Evolutionary conservation across 2,888 invertebrate species (phyloP).

Genomic region (Iphiclides podalirius): DNA sequence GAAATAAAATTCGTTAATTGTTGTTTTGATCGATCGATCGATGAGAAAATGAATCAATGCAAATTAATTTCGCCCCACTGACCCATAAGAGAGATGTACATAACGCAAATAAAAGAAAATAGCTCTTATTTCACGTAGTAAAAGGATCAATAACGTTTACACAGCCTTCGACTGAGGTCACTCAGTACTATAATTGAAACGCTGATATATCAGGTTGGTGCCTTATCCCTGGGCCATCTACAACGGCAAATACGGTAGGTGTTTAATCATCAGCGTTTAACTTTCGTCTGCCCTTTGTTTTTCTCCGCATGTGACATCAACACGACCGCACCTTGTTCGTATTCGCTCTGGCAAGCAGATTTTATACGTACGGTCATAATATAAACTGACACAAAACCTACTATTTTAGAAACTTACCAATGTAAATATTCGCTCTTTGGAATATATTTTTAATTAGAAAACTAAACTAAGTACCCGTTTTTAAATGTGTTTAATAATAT

Average conservation of each 20-base stretch:
- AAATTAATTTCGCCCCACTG: constrained; percentile 17
- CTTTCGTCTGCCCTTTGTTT: constrained; percentile 29
- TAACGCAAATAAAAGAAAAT: constrained; percentile 2
- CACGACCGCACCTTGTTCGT: too few species aligned
- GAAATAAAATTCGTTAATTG: too few species aligned
- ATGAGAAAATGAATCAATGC: constrained; percentile 1
- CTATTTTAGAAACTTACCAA: too few species aligned
- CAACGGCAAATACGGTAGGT: constrained; percentile 13
- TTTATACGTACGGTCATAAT: too few species aligned
- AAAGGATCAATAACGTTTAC: constrained; percentile 13
- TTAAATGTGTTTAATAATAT: too few species aligned
- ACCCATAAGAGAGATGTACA: constrained; percentile 14
- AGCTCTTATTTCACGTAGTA: background rate
- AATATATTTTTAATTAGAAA: too few species aligned
- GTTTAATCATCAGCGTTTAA: constrained; percentile 13
- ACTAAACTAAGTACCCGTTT: too few species aligned
- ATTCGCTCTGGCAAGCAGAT: too few species aligned
- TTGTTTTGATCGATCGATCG: too few species aligned
- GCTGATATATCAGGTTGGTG: constrained; percentile 2
- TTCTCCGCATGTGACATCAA: background rate
- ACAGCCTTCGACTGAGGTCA: constrained; percentile 2
- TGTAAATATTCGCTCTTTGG: too few species aligned
- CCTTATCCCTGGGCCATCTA: constrained; percentile 11
- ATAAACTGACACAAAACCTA: too few species aligned
- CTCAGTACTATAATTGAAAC: constrained; percentile 13